phyloP scores from a whole-genome alignment of 2,113 vertebrate genomes.

The Ellobius talpinus region DNA sequence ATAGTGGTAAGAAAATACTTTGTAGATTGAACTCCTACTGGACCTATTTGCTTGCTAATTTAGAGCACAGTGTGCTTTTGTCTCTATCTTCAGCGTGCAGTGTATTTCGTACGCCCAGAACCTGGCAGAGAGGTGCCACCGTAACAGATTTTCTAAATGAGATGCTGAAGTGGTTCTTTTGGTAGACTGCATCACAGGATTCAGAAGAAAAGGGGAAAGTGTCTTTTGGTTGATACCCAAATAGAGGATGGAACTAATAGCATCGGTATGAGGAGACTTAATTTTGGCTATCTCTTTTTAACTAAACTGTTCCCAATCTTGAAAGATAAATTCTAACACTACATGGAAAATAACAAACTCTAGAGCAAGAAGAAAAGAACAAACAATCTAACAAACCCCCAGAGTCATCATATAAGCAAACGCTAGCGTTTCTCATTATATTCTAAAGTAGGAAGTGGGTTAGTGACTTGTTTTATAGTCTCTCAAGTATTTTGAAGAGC shows the following conservation, averaged over 20 bases:
- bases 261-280: background rate
- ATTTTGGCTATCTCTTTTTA: background rate
- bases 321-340: background rate
- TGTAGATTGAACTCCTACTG: background rate
- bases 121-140: background rate
- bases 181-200: background rate
- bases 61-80: background rate
- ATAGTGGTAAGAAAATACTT: background rate
- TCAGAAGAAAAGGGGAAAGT: background rate
- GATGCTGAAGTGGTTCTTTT: background rate
- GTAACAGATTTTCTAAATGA: constrained; percentile 1
- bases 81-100: background rate
- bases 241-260: background rate
- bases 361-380: background rate
- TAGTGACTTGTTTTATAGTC: background rate
- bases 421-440: background rate
- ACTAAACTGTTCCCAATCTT: background rate
- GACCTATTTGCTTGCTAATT: background rate
- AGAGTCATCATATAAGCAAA: background rate
- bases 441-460: background rate
- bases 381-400: background rate
- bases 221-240: background rate
- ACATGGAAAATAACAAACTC: background rate
- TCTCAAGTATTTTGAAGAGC: background rate
- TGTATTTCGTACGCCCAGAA: background rate